Base-by-base conservation (phyloP, 2,888 invertebrate genomes). In the Liodrosophila aerea region DNA sequence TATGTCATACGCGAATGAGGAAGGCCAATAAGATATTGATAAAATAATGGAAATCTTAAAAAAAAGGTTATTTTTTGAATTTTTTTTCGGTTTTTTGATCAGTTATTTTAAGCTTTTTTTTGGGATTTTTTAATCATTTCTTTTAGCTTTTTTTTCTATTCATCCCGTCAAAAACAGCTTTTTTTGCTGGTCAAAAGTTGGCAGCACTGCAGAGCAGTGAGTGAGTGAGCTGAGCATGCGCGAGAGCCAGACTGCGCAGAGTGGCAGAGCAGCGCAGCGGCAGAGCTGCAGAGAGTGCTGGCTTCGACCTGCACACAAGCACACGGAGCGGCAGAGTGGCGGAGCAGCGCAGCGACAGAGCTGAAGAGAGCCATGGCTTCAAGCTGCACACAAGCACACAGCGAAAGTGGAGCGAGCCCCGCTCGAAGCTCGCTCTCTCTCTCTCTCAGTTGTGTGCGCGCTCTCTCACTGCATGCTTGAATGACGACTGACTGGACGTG, bases 381-480 rank as follows among this genome's bases (percentile, higher is more conserved):
- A 22, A 22, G 5, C 56, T 72, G 72, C 68, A 67, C 61, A 5
- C 12, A 15, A 12, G 7, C 30, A 47, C 8, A 11, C 30, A 46
- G 66, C 51, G 52, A 63, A 49, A 63, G 58, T 43, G 41, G 58
- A 46, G 51, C 22, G 22, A 2, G 22, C 22, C 5, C 22, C 2
- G 22, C 22, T 34, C 58, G 56, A 49, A 56, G 46, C 52, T 59
- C 44, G 41, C 36, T 15, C 29, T n/a, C 18, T 2, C 13, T 4
- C 43, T 9, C 29, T 0, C 29, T 16, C 27, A 2, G 4, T 2
- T 9, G 44, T 53, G 34, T 33, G 5, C 22, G 22, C 56, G 36
- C 34, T 46, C 50, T 18, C 67, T 73, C 68, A 67, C 73, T 73
- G 73, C 76, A 76, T 73, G 76, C 50, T 45, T 70, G 53, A 16